These are phyloP conservation scores for Euwallacea similis DNA, from an alignment of 1,140 invertebrate species.

Conservation along the genomic window DNA sequence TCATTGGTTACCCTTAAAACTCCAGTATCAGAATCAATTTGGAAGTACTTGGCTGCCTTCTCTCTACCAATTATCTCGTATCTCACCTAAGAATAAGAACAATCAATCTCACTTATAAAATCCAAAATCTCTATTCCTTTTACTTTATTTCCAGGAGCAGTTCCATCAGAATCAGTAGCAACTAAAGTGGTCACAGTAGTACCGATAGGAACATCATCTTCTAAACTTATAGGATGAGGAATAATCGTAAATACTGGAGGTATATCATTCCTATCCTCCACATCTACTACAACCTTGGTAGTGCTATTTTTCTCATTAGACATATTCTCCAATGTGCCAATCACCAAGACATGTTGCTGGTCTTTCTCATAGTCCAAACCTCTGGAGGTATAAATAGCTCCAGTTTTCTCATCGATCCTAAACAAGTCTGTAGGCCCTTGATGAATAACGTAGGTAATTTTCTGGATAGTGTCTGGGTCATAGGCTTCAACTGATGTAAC, in stretches of 20 bases:
- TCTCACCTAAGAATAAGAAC: conserved; percentile 53
- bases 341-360: conserved; percentile 70
- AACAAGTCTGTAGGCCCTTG: conserved; percentile 81
- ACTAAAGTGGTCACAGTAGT: conserved; percentile 74
- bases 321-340: conserved; percentile 81
- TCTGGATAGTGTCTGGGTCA: conserved; percentile 77
- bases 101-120: not conserved
- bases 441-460: conserved; percentile 82
- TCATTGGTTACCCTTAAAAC: conserved; percentile 77
- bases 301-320: conserved; percentile 70
- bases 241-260: conserved; percentile 82
- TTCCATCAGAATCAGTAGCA: conserved; percentile 81
- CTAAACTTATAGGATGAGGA: conserved; percentile 77
- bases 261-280: conserved; percentile 82
- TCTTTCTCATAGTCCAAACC: conserved; percentile 80
- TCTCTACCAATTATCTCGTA: conserved; percentile 82
- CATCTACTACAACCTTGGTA: conserved; percentile 73
- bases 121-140: conserved; percentile 17
- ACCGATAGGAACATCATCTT: conserved; percentile 80
- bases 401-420: conserved; percentile 76
- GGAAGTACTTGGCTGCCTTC: conserved; percentile 80
- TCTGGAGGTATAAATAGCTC: conserved; percentile 72
- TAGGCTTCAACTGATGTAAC: conserved; percentile 63
- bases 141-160: conserved; percentile 78
- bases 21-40: conserved; percentile 82